Conservation (phyloP, 1,140 invertebrate species). For the Physella acuta region DNA sequence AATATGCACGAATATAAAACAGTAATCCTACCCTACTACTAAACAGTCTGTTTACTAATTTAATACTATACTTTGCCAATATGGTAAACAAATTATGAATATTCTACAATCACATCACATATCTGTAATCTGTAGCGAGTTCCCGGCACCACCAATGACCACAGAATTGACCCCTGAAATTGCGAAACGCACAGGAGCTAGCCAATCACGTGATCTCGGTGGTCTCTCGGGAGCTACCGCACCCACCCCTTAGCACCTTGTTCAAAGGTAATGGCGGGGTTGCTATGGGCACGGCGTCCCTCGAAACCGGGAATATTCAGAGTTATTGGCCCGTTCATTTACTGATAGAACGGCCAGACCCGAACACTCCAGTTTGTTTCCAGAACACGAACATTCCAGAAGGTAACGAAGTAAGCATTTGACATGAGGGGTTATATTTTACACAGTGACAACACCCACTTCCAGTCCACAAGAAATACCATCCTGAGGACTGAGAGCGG, state of each 20-base stretch:
- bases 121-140: background rate
- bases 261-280: constrained; percentile 12
- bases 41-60: too few relatives aligned
- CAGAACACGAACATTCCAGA: constrained; percentile 17
- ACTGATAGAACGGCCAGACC: background rate
- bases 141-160: constrained; percentile 8
- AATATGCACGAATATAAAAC: background rate
- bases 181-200: background rate
- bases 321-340: background rate
- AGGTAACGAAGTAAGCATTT: constrained; percentile 24
- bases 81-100: too few relatives aligned
- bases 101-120: too few relatives aligned
- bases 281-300: constrained; percentile 6
- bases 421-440: background rate
- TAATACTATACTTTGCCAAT: too few relatives aligned
- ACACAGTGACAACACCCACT: constrained; percentile 18
- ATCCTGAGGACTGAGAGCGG: background rate
- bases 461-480: constrained; percentile 9
- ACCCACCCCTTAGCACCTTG: constrained; percentile 11
- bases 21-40: background rate
- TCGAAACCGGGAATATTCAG: constrained; percentile 14
- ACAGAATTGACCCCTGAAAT: background rate
- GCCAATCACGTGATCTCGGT: background rate
- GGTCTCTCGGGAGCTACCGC: constrained; percentile 5
- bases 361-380: constrained; percentile 17